Evolutionary conservation across 1,140 invertebrate genomes (phyloP).

Genomic region (Coenobita brevimanus): DNA sequence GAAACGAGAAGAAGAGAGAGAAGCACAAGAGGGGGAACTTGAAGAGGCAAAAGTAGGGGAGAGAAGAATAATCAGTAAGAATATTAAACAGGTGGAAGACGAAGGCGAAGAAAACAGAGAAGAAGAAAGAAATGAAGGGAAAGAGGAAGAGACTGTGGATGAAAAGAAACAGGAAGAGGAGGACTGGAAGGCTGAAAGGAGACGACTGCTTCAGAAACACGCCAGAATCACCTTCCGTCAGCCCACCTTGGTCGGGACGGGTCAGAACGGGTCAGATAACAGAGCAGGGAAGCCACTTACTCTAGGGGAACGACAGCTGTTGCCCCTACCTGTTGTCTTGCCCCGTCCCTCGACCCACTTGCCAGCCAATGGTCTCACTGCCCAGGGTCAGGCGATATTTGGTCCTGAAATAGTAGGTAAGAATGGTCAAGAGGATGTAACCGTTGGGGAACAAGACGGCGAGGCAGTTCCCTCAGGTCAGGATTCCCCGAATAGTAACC

Average conservation of each 20-base stretch:
- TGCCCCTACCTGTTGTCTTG: slow-evolving; percentile 62
- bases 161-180: slow-evolving; percentile 15
- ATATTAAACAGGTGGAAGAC: no score
- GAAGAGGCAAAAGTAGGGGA: neutral
- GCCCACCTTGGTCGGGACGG: slow-evolving; percentile 34
- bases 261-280: neutral
- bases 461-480: neutral
- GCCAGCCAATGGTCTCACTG: neutral
- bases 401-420: neutral
- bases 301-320: slow-evolving; percentile 49
- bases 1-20: neutral
- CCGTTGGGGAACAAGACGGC: neutral
- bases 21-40: neutral
- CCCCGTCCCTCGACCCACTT: slow-evolving; percentile 46
- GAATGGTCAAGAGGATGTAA: neutral
- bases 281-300: slow-evolving; percentile 16
- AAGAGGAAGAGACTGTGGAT: no score
- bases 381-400: neutral
- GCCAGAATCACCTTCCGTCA: slow-evolving; percentile 61
- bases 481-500: neutral
- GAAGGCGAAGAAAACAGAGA: no score
- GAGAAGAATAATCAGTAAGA: no score
- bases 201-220: slow-evolving; percentile 61
- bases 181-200: slow-evolving; percentile 37
- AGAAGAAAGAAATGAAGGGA: no score